A percentile compares a stretch with the other conserved stretches of the same genome.
Evolutionary conservation across 2,113 vertebrate genomes (phyloP).

Genomic region (Microcebus jonahi): DNA sequence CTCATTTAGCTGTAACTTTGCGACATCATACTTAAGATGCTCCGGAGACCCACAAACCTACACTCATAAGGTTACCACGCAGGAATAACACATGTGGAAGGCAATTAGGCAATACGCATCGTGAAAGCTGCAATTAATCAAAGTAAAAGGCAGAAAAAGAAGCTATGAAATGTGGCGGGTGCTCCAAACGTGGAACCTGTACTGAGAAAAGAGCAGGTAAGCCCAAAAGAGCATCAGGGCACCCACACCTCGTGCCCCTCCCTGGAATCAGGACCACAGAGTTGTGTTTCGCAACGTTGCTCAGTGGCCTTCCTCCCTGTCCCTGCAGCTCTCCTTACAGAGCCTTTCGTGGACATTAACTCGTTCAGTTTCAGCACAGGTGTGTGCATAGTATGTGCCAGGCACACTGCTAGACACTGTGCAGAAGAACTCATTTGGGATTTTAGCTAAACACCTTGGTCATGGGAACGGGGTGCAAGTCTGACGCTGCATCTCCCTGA

Average conservation of each 20-base stretch:
- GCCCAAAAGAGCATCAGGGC: accelerated
- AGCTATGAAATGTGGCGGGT: not conserved
- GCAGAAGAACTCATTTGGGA: not conserved
- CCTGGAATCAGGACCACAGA: not conserved
- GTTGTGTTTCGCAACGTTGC: accelerated
- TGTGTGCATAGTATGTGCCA: accelerated
- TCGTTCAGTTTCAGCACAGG: accelerated
- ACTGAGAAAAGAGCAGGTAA: not conserved
- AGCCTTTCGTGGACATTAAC: not conserved
- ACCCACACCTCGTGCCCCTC: accelerated
- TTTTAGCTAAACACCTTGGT: not conserved
- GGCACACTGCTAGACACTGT: too few relatives aligned
- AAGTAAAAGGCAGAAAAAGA: not conserved
- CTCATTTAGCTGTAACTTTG: not conserved
- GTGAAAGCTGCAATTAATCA: conserved; percentile 21
- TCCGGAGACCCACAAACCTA: conserved; percentile 1
- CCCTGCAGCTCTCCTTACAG: not conserved
- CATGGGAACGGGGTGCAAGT: not conserved
- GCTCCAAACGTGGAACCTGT: not conserved
- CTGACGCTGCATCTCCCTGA: not conserved
- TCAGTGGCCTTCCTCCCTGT: accelerated
- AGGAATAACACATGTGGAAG: conserved; percentile 51
- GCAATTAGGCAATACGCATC: not conserved
- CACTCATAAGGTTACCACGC: not conserved
- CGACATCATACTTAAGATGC: not conserved